phyloP scores from a whole-genome alignment of 2,113 vertebrate species.

The Malurus elegans region DNA sequence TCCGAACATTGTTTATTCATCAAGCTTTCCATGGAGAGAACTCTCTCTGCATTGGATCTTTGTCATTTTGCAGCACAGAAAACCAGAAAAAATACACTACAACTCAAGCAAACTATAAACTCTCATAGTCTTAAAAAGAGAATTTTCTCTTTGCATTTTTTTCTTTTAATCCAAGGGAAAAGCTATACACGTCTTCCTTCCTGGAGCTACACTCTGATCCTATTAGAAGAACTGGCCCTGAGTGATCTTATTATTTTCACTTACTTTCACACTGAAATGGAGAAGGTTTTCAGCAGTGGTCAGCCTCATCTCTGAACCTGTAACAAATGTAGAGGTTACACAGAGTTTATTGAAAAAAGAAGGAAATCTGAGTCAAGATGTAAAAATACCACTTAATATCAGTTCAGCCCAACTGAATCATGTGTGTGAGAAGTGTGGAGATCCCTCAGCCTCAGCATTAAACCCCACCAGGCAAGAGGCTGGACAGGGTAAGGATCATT shows the following conservation, averaged over 20 bases:
- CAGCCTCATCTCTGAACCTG: not conserved
- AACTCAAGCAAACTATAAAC: not conserved
- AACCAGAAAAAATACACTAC: not conserved
- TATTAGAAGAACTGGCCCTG: not conserved
- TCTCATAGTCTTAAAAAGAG: not conserved
- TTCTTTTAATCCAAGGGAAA: not conserved
- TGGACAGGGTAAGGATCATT: not conserved
- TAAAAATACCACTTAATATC: not conserved
- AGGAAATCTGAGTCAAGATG: not conserved
- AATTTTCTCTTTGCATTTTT: not conserved
- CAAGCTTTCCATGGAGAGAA: not conserved
- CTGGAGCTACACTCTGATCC: not conserved
- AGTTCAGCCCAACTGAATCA: not conserved
- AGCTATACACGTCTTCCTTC: not conserved
- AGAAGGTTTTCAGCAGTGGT: not conserved
- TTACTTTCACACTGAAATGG: not conserved
- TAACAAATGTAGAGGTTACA: not conserved
- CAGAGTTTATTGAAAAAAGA: not conserved
- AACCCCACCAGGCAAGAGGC: not conserved
- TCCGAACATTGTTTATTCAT: not conserved
- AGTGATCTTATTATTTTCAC: not conserved
- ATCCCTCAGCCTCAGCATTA: not conserved
- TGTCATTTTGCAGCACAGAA: not conserved
- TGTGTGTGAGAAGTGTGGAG: not conserved
- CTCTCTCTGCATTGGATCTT: not conserved